Base-by-base conservation (phyloP, 1,140 invertebrate species). In the Brachionus sp. region DNA sequence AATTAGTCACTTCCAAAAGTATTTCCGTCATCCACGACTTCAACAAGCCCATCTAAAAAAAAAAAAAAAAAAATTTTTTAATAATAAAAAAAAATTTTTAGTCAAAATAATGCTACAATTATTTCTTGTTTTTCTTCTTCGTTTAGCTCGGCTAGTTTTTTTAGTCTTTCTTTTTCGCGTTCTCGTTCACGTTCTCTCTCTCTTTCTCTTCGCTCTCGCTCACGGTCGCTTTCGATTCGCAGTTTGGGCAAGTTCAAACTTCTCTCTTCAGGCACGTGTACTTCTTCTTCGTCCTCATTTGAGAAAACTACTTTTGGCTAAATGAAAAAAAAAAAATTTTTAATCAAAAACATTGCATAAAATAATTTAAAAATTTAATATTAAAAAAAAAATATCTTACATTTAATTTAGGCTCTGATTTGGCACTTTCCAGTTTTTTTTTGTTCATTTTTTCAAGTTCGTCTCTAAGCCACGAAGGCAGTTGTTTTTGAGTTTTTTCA, bases 391-490 rank as follows among this genome's bases (percentile, higher is more conserved):
- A 77, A 39, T 5, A 39, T 57, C n/a, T 66, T 35, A 80, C 77
- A 19, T 80, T 62, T n/a, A 80, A 23, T 62, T 66, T 80, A 3
- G 50, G 33, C 35, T 66, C 37, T 0, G 6, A n/a, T 29, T 57
- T 66, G n/a, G 50, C n/a, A 10, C 19, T 62, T 12, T 80, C 77
- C 0, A 23, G 10, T 44, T 80, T 80, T 57, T 80, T 66, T 23
- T 80, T 80, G 33, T 80, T 57, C 50, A 80, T 80, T 80, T 80
- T 80, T 66, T 80, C 77, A 12, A 80, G 33, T 7, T 80, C 77
- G 16, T 80, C 77, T 35, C 62, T 57, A 6, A 80, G 37, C 77
- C 77, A 80, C 10, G 77, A 66, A 2, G 77, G 77, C 9, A 80
- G 50, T 19, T 80, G 50, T 16, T 80, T 80, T 80, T 66, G 50